A percentile compares a stretch with the other conserved stretches of the same genome.
phyloP scores from a whole-genome alignment of 2,113 vertebrate species.

The Sphyrna mokarran region DNA sequence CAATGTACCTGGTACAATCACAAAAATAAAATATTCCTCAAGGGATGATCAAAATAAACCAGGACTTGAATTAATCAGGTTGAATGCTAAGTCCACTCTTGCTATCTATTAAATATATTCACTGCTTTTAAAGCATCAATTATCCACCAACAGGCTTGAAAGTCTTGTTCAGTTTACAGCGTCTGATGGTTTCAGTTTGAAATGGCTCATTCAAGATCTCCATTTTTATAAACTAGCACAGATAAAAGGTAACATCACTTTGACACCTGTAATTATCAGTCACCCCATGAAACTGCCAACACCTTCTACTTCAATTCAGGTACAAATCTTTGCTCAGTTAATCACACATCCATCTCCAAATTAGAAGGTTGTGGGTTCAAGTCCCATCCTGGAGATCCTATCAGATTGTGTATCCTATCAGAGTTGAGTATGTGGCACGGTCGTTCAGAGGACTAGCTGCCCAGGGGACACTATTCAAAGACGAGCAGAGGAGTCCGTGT shows the following conservation, averaged over 20 bases:
- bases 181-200: not conserved
- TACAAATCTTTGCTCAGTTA: not conserved
- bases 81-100: not conserved
- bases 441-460: not conserved
- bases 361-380: not conserved
- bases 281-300: not conserved
- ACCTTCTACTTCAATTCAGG: not conserved
- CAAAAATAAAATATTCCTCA: too few species aligned
- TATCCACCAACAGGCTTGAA: not conserved
- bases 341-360: not conserved
- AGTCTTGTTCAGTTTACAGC: not conserved
- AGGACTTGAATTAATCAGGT: not conserved
- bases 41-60: too few species aligned
- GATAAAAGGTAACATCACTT: not conserved
- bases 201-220: not conserved
- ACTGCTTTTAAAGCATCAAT: not conserved
- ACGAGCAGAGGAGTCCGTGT: too few species aligned
- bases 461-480: too few species aligned
- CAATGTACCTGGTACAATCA: too few species aligned
- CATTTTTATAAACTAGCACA: not conserved
- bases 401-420: too few species aligned
- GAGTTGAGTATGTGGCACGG: too few species aligned
- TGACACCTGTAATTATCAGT: not conserved
- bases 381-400: not conserved
- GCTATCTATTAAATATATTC: not conserved